These are phyloP conservation scores for Semotilus atromaculatus DNA, from an alignment of 2,797 vertebrate species.

Conservation along the genomic window DNA sequence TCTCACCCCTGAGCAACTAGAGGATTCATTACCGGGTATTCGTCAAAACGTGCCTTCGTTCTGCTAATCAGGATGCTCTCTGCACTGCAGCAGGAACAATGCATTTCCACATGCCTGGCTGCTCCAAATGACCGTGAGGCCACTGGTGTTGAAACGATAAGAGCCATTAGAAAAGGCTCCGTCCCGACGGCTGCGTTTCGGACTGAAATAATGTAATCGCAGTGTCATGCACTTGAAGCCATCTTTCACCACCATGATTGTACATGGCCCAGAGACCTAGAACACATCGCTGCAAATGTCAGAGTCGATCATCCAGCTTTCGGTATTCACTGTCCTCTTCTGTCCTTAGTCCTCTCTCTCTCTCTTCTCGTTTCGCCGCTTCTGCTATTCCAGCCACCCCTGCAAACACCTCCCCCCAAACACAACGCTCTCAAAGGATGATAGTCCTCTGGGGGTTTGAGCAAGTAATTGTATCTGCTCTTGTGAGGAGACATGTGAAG, in stretches of 20 bases:
- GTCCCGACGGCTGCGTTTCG: slow-evolving; percentile 52
- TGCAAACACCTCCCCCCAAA: slow-evolving; percentile 21
- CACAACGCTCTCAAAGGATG: slow-evolving; percentile 69
- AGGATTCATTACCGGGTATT: not conserved
- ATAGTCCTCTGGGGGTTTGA: slow-evolving; percentile 71
- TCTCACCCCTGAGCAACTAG: not conserved
- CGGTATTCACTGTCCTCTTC: slow-evolving; percentile 49
- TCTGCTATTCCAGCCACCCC: slow-evolving; percentile 46
- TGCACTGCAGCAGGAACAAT: slow-evolving; percentile 25
- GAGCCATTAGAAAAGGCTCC: slow-evolving; percentile 53
- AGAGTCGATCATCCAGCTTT: slow-evolving; percentile 71
- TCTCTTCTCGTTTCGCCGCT: slow-evolving; percentile 56
- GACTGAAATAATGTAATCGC: slow-evolving; percentile 61
- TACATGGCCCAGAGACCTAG: slow-evolving; percentile 66
- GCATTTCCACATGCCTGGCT: slow-evolving; percentile 30
- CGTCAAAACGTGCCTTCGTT: not conserved
- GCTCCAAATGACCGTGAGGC: slow-evolving; percentile 29
- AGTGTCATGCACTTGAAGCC: slow-evolving; percentile 48
- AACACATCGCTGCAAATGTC: slow-evolving; percentile 73
- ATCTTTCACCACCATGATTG: slow-evolving; percentile 61
- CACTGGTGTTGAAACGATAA: slow-evolving; percentile 56
- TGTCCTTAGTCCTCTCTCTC: slow-evolving; percentile 51
- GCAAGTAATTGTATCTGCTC: slow-evolving; percentile 70
- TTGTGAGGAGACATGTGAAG: slow-evolving; percentile 74
- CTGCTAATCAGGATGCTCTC: slow-evolving; percentile 25